These are phyloP conservation scores for Formica selysi DNA, from an alignment of 1,140 invertebrate species.

Conservation along the genomic window DNA sequence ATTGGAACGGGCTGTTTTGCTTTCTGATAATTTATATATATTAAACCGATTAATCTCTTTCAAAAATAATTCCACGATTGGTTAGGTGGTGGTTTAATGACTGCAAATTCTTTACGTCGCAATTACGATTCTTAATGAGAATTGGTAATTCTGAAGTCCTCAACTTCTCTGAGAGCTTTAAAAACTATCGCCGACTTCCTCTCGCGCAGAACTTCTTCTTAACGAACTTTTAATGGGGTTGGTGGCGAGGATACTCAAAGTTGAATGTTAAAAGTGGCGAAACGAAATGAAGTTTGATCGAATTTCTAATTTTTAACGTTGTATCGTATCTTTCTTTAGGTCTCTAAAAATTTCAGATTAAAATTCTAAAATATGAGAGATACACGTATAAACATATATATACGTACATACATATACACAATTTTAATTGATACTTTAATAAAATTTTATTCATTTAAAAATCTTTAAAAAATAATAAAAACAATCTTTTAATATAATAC, in stretches of 20 bases:
- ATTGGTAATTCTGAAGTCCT: slow-evolving; percentile 28
- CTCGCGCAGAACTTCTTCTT: slow-evolving; percentile 6
- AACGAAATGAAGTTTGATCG: slow-evolving; percentile 46
- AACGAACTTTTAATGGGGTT: slow-evolving; percentile 49
- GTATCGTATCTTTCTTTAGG: not conserved
- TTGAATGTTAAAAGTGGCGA: slow-evolving; percentile 34
- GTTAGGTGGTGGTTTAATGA: not conserved
- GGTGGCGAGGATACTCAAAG: slow-evolving; percentile 17
- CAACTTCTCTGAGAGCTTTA: slow-evolving; percentile 29
- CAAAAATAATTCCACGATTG: not conserved
- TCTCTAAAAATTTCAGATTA: slow-evolving; percentile 11
- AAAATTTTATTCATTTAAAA: not conserved
- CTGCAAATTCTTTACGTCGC: not conserved
- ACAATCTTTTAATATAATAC: not conserved
- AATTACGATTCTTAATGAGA: slow-evolving; percentile 39
- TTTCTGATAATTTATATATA: not conserved
- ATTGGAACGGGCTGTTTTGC: not conserved
- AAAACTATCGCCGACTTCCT: slow-evolving; percentile 30
- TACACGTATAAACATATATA: no score
- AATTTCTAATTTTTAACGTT: slow-evolving; percentile 41
- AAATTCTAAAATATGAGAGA: not conserved
- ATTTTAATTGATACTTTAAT: slow-evolving; percentile 14
- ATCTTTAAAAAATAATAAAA: not conserved
- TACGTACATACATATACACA: not conserved
- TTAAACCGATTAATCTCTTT: not conserved